A percentile compares a stretch with the other conserved stretches of the same genome.
phyloP scores from a whole-genome alignment of 2,113 vertebrate species.

The Scortum barcoo region DNA sequence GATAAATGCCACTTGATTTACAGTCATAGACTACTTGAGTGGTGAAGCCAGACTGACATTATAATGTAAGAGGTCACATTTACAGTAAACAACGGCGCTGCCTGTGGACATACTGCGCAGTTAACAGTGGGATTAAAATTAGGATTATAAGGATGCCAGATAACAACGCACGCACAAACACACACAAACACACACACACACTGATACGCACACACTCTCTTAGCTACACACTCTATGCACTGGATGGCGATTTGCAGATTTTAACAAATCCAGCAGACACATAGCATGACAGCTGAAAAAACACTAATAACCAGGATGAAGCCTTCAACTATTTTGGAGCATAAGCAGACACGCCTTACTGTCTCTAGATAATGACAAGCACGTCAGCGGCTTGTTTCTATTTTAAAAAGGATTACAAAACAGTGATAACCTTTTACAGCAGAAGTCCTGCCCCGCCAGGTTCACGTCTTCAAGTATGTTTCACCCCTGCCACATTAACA shows the following conservation, averaged over 20 bases:
- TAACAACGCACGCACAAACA: neutral
- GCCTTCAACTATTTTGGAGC: neutral
- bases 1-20: slow-evolving; percentile 9
- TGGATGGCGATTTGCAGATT: neutral
- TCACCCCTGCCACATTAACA: neutral
- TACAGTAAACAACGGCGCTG: slow-evolving; percentile 23
- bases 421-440: slow-evolving; percentile 18
- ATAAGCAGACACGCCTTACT: slow-evolving; percentile 23
- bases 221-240: neutral
- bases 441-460: slow-evolving; percentile 24
- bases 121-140: slow-evolving; percentile 38
- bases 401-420: slow-evolving; percentile 41
- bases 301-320: slow-evolving; percentile 15
- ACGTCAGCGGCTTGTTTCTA: slow-evolving; percentile 31
- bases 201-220: neutral
- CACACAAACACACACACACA: slow-evolving; percentile 9
- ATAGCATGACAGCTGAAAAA: neutral
- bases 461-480: slow-evolving; percentile 18
- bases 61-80: slow-evolving; percentile 33
- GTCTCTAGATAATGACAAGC: slow-evolving; percentile 28
- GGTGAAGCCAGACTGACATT: slow-evolving; percentile 11
- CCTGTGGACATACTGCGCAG: slow-evolving; percentile 20
- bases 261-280: slow-evolving; percentile 25
- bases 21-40: slow-evolving; percentile 4
- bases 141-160: slow-evolving; percentile 13